Evolutionary conservation across 2,113 vertebrate genomes (phyloP), one percentile per base, ranked within the genome.

Genomic region (Nycticryphes semicollaris): DNA sequence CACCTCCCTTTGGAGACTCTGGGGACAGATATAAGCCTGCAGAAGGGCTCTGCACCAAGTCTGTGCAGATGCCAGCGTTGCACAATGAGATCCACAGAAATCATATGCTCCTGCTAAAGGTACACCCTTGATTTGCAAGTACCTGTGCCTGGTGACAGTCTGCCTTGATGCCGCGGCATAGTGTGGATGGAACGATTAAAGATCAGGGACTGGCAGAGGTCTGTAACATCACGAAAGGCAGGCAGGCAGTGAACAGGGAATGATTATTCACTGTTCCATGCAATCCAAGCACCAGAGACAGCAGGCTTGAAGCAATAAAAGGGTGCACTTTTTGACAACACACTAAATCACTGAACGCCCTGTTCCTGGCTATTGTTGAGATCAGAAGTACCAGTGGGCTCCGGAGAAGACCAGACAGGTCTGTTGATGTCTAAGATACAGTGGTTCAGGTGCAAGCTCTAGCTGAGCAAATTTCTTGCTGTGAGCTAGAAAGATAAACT

Each of bases 301-400:
- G 56, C 51, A 90, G 83, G 33, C 33, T 77, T 67, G 43, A 81
- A 81, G 77, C 54, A 84, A 81, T 73, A 92, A 96, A 94, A 95
- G 33, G 63, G 64, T 81, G 70, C 17, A 66, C 59, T 88, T 88
- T 67, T 83, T 94, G 87, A 92, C 72, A 94, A 39, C 22, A 69
- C 33, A 43, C 50, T 90, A 81, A 90, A 95, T 83, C 27, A 85
- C 23, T 48, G 54, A 75, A 62, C 54, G 77, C 41, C 68, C 72
- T 89, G 27, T 80, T 93, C 59, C 59, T 81, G 30, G 43, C 21
- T 91, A 54, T 18, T 87, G 78, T 37, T 94, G 83, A 81, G 59
- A 87, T 63, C 72, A 84, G 64, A 92, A 89, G 43, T 70, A 94
- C 54, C 80, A 63, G 33, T 20, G 18, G 59, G 68, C 47, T 92